These are phyloP conservation scores for Gallinago undulata DNA, from an alignment of 2,113 vertebrate species.

Conservation along the genomic window DNA sequence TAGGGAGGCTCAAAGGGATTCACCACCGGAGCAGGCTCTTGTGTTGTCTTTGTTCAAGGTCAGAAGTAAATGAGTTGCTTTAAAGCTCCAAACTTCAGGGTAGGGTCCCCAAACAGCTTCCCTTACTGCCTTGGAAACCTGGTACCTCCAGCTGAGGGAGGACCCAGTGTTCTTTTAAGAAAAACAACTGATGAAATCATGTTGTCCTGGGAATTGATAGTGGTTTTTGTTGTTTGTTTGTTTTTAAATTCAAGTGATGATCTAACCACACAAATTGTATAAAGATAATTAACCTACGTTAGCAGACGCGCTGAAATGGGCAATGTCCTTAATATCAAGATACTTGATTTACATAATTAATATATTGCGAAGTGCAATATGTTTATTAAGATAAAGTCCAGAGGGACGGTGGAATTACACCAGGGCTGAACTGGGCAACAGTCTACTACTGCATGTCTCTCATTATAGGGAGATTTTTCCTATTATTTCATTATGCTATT, in stretches of 20 bases:
- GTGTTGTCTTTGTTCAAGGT: not conserved
- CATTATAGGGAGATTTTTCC: not conserved
- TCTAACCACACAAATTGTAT: not conserved
- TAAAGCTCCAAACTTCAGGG: not conserved
- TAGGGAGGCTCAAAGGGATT: not conserved
- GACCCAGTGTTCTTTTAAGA: not conserved
- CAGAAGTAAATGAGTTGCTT: not conserved
- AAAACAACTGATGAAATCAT: not conserved
- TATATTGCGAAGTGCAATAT: not conserved
- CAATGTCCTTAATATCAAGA: not conserved
- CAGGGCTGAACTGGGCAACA: not conserved
- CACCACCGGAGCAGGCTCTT: accelerated
- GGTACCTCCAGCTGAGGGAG: not conserved
- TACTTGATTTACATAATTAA: not conserved
- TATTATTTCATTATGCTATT: not conserved
- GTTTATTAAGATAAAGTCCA: not conserved
- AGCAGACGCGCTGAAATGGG: not conserved
- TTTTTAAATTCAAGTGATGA: not conserved
- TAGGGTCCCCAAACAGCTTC: too few species aligned
- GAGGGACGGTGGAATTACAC: not conserved
- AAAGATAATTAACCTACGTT: not conserved
- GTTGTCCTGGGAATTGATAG: not conserved
- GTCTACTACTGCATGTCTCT: not conserved
- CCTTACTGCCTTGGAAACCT: not conserved
- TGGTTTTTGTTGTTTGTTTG: not conserved